phyloP scores from a whole-genome alignment of 2,888 invertebrate species.

The Melanchra persicariae region DNA sequence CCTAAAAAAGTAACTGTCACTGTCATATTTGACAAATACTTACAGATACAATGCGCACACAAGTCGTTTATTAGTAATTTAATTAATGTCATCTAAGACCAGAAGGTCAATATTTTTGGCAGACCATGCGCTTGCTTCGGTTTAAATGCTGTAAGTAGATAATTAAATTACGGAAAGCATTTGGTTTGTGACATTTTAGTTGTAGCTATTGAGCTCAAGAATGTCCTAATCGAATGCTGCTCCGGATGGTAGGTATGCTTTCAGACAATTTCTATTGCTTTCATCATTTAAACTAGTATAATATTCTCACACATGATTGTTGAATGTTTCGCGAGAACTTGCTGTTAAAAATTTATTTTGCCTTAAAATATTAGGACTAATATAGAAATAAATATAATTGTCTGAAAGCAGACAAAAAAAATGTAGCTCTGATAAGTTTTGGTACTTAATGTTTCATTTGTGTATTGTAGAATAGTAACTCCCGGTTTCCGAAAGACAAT shows the following conservation, averaged over 20 bases:
- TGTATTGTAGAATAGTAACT: neutral
- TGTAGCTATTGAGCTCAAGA: slow-evolving; percentile 8
- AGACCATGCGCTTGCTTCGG: slow-evolving; percentile 12
- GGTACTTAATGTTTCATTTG: neutral
- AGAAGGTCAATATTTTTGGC: too few species aligned
- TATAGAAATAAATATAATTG: slow-evolving; percentile 11
- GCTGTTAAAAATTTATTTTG: slow-evolving; percentile 3
- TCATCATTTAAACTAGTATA: neutral
- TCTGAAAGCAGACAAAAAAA: slow-evolving; percentile 45
- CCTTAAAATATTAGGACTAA: neutral
- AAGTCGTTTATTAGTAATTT: neutral
- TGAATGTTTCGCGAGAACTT: neutral
- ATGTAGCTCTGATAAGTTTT: slow-evolving; percentile 55
- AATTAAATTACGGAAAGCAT: slow-evolving; percentile 32
- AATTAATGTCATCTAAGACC: neutral
- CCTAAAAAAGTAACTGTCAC: slow-evolving; percentile 11
- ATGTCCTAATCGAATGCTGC: slow-evolving; percentile 41
- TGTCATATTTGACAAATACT: slow-evolving; percentile 22
- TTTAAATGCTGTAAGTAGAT: slow-evolving; percentile 46
- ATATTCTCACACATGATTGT: neutral
- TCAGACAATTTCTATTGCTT: slow-evolving; percentile 32
- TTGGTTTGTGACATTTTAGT: slow-evolving; percentile 32
- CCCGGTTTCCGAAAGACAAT: neutral
- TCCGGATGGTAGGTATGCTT: slow-evolving; percentile 25
- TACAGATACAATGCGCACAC: neutral